A percentile compares a stretch with the other conserved stretches of the same genome.
Evolutionary conservation across 2,888 invertebrate genomes (phyloP).

Genomic region (Cetonia aurata): DNA sequence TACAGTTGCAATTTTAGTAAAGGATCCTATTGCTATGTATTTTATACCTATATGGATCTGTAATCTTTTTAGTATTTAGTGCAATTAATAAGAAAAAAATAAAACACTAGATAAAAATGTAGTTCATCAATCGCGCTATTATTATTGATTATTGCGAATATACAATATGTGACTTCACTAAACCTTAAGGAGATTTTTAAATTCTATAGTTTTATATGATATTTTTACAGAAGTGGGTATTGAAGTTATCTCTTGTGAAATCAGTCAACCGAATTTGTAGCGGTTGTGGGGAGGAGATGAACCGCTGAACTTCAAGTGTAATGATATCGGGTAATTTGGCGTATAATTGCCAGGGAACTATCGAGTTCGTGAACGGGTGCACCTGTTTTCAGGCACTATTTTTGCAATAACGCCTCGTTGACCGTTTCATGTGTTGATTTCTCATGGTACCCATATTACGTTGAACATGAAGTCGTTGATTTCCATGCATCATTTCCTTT

Average conservation of each 20-base stretch:
- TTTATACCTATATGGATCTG: no score
- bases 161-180: no score
- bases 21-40: no score
- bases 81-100: no score
- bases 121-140: no score
- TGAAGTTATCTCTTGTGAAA: not conserved
- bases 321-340: constrained; percentile 48
- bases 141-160: no score
- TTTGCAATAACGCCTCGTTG: constrained; percentile 57
- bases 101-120: no score
- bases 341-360: constrained; percentile 48
- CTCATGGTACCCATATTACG: constrained; percentile 49
- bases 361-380: constrained; percentile 41
- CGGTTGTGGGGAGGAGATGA: constrained; percentile 15
- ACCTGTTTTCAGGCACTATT: constrained; percentile 54
- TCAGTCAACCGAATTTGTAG: constrained; percentile 10
- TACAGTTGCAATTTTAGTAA: no score
- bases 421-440: constrained; percentile 55
- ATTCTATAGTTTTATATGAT: no score
- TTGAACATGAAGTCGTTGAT: constrained; percentile 5
- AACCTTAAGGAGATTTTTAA: no score
- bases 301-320: constrained; percentile 43
- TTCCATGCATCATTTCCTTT: constrained; percentile 4
- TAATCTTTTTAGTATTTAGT: no score
- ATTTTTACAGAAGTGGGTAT: not conserved